Evolutionary conservation across 2,797 vertebrate species (phyloP), one percentile per base, ranked within the genome.

Genomic region (Pelodytes ibericus): DNA sequence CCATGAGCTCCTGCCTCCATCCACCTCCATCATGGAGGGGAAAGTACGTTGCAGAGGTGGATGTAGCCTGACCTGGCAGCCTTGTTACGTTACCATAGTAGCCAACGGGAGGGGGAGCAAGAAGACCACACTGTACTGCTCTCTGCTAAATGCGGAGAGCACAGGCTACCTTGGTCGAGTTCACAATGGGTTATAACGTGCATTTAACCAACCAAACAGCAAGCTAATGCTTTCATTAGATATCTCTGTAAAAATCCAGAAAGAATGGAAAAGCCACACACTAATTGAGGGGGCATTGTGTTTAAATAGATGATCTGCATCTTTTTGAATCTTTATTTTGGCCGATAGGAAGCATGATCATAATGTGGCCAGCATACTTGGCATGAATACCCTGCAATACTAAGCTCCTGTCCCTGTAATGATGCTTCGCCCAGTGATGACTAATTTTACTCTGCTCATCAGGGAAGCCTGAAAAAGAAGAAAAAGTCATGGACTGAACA

Each of bases 61-160:
- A 53, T 53, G 49, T 20, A 53, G 49, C 11, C 49, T 53, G 49
- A 53, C 49, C 49, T 53, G 49, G 49, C 49, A 53, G 13, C 49
- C 20, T 53, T 16, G n/a, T 22, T 53, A 24, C 49, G 49, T 53
- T 53, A 53, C 49, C 22, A 53, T 53, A 53, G 49, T 53, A 53
- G 49, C 49, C 49, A 53, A 24, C 49, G 49, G 5, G 49, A 22
- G 49, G 49, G 16, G 49, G 49, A 53, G 16, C 49, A 53, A 6
- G 22, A 20, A 24, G 49, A 53, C 49, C 49, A 24, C 49, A 53
- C 49, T 53, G n/a, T 53, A 53, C 49, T 22, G 22, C n/a, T 53
- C 49, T 53, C 49, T 24, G 13, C 49, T 53, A 22, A 53, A 53
- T 53, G 49, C 9, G 49, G n/a, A 53, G n/a, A 53, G 49, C 18